Conservation (phyloP, 1,140 invertebrate genomes). For the Apocrypta bakeri region DNA sequence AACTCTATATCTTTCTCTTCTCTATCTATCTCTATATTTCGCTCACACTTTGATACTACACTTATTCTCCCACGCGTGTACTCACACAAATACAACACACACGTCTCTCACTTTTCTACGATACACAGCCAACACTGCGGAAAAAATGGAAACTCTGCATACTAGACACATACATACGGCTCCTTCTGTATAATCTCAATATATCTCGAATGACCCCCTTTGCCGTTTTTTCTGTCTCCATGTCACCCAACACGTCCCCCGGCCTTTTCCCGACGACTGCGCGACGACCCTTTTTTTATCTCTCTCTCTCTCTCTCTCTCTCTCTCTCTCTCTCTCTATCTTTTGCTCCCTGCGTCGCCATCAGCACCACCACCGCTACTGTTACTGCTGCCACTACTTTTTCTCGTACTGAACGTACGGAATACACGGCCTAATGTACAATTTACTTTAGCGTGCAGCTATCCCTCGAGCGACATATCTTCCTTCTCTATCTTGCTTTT, state of each 20-base stretch:
- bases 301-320: neutral
- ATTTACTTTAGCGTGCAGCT: neutral
- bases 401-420: neutral
- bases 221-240: conserved; percentile 21
- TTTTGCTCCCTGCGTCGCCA: neutral
- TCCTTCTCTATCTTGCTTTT: neutral
- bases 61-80: neutral
- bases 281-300: neutral
- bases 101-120: neutral
- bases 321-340: neutral
- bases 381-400: neutral
- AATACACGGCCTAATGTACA: conserved; percentile 5
- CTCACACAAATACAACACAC: neutral
- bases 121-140: conserved; percentile 9
- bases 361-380: neutral
- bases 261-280: neutral
- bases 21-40: conserved; percentile 27
- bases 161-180: neutral
- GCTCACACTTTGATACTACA: neutral
- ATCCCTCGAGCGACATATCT: conserved; percentile 25
- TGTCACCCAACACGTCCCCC: neutral
- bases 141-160: conserved; percentile 38
- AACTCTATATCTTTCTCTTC: conserved; percentile 5
- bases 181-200: conserved; percentile 17
- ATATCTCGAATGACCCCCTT: conserved; percentile 33